Evolutionary conservation across 2,113 vertebrate genomes (phyloP).

Genomic region (Megatriorchis doriae): DNA sequence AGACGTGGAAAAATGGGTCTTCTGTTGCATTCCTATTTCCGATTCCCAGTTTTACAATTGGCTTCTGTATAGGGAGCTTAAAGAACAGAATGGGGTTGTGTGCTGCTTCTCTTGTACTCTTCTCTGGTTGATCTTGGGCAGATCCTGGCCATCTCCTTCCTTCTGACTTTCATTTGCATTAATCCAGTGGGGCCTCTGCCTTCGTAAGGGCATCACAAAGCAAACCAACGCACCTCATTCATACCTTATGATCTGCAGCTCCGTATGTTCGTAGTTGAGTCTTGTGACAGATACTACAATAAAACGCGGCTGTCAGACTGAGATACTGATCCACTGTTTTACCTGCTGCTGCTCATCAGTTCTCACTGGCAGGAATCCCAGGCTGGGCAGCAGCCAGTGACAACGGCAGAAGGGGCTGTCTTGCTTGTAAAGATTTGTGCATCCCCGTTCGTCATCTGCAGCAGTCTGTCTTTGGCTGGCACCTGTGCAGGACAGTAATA

Average conservation of each 20-base stretch:
- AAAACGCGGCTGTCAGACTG: background rate
- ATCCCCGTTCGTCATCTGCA: background rate
- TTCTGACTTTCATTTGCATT: background rate
- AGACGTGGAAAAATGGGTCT: background rate
- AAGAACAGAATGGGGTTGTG: background rate
- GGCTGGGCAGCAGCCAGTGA: conserved; percentile 38
- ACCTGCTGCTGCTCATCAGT: conserved; percentile 6
- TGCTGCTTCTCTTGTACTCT: background rate
- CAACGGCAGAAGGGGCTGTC: background rate
- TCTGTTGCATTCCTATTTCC: background rate
- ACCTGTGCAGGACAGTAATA: background rate
- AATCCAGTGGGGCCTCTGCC: background rate
- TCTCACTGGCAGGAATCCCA: conserved; percentile 24
- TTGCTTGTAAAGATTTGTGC: background rate
- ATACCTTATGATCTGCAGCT: background rate
- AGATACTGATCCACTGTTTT: background rate
- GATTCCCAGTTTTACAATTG: background rate
- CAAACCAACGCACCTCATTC: background rate
- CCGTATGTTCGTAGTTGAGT: background rate
- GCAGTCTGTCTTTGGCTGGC: background rate
- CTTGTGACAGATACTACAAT: conserved; percentile 11
- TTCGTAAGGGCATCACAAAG: background rate
- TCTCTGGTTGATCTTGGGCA: background rate
- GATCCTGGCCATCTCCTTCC: background rate
- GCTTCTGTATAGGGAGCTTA: background rate